Base-by-base conservation (phyloP, 2,888 invertebrate genomes). In the Eristalinus aeneus region DNA sequence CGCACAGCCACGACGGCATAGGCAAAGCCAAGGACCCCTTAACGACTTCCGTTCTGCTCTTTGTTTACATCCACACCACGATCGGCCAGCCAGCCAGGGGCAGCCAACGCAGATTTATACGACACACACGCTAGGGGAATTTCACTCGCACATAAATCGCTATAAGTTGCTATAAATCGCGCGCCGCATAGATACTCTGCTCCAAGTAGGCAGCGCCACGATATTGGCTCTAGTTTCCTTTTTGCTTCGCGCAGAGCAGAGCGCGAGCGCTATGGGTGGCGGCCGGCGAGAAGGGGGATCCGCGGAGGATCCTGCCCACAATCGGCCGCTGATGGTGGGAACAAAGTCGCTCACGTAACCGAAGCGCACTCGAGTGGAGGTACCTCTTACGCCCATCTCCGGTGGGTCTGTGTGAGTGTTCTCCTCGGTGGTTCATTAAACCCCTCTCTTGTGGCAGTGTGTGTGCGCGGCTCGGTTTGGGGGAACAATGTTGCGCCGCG, bases 21-120 rank as follows among this genome's bases (percentile, higher is more conserved):
- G 32, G 71, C 71, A 79, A 67, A 80, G 71, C 84, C 84, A 86
- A 86, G 86, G 86, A 86, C 86, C 86, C 78, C 56, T 86, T 82
- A 86, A 86, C 82, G 86, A 86, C 86, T 86, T 86, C 86, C 86
- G 86, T 86, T 86, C 82, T 23, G 73, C 78, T 82, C 86, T 86
- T 86, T 86, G 86, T 86, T 86, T 86, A 86, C 86, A 86, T 86
- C 77, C n/a, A 12, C 16, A 20, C 31, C 34, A 60, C 46, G 22
- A 16, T 31, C 10, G 10, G 3, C 23, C 11, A 32, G 0, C 46
- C 16, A n/a, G 1, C 46, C 67, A 58, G 31, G n/a, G 22, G n/a
- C 75, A 72, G 73, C 77, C 77, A 77, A 78, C 82, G 71, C 77
- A 82, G 82, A 78, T 86, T 86, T 82, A 77, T 74, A 77, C 74